These are phyloP conservation scores for Phenganax stokvisi DNA, from an alignment of 92 coral and sea anemone species.

Conservation along the genomic window DNA sequence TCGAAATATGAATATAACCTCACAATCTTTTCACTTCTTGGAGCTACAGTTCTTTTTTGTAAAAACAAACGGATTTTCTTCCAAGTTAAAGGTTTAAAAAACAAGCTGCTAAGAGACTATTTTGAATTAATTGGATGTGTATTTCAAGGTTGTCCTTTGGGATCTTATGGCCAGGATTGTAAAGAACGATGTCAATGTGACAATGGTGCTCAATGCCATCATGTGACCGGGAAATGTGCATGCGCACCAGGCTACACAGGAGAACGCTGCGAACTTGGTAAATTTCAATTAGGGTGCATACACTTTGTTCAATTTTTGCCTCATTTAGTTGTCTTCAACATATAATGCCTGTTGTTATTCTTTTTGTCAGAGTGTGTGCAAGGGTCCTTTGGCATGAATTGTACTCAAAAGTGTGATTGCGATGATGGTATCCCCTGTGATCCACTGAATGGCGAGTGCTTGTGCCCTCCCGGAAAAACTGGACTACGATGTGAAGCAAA, in stretches of 20 bases:
- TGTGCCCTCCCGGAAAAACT: constrained; percentile 70
- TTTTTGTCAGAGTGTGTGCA: constrained; percentile 54
- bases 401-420: constrained; percentile 61
- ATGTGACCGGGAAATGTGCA: constrained; percentile 74
- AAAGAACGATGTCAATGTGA: constrained; percentile 55
- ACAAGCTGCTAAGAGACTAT: background rate
- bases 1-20: no score
- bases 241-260: constrained; percentile 76
- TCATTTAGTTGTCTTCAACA: background rate
- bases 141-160: constrained; percentile 59
- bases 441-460: constrained; percentile 59
- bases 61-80: no score
- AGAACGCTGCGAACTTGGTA: constrained; percentile 60
- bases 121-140: background rate
- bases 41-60: no score
- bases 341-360: background rate
- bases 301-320: background rate
- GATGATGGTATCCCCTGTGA: constrained; percentile 58
- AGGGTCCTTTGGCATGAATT: constrained; percentile 60
- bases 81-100: no score
- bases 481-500: constrained; percentile 59
- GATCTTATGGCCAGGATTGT: constrained; percentile 61
- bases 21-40: no score
- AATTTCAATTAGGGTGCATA: background rate
- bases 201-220: constrained; percentile 66